Evolutionary conservation across 92 coral and sea anemone genomes (phyloP).

Genomic region (Scolanthus callimorphus): DNA sequence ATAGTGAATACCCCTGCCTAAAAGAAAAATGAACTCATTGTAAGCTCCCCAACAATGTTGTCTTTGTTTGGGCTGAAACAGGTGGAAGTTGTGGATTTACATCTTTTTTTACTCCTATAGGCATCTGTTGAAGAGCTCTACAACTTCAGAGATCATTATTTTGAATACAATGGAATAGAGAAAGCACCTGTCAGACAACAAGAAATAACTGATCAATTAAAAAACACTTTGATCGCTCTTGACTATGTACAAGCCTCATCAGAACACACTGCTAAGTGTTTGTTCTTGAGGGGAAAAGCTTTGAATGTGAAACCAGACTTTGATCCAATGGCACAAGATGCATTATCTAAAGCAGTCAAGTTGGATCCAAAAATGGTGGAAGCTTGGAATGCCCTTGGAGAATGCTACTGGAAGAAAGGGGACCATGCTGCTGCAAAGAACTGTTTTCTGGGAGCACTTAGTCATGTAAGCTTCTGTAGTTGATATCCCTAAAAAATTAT

Average conservation of each 20-base stretch:
- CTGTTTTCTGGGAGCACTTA: conserved; percentile 91
- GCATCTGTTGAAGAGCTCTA: conserved; percentile 85
- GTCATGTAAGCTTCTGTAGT: conserved; percentile 67
- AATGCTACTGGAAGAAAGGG: conserved; percentile 96
- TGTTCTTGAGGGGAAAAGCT: conserved; percentile 89
- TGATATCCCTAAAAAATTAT: too few species aligned
- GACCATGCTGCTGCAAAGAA: conserved; percentile 89
- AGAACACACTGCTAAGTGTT: conserved; percentile 76
- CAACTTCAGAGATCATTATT: conserved; percentile 85
- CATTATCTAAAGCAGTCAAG: conserved; percentile 92
- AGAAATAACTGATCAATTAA: conserved; percentile 66
- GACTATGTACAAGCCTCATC: conserved; percentile 79
- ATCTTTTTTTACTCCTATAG: conserved; percentile 31
- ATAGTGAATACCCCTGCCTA: too few species aligned
- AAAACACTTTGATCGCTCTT: conserved; percentile 51
- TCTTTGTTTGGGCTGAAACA: too few species aligned
- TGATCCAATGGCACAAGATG: conserved; percentile 85
- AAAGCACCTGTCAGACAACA: conserved; percentile 70
- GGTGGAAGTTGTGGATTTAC: too few species aligned
- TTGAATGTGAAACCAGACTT: conserved; percentile 78
- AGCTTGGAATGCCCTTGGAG: conserved; percentile 98
- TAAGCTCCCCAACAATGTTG: too few species aligned
- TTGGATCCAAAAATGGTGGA: conserved; percentile 87
- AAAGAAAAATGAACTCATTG: too few species aligned
- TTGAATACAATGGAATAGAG: conserved; percentile 87